These are phyloP conservation scores for Xenopus borealis DNA, from an alignment of 2,113 vertebrate genomes.

Conservation along the genomic window DNA sequence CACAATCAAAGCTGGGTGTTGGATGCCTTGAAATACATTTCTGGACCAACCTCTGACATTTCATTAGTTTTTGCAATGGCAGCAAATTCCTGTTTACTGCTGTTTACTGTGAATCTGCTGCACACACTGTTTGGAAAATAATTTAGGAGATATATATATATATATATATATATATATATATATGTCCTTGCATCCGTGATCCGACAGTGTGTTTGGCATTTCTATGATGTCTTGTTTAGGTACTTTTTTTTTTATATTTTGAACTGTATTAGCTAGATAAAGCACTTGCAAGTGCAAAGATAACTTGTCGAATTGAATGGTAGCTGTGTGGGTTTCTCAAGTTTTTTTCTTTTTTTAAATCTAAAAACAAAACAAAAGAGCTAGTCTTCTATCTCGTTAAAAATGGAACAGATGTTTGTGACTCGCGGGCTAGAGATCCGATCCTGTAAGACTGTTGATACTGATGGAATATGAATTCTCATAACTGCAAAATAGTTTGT, in stretches of 20 bases:
- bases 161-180: not conserved
- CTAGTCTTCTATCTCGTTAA: not conserved
- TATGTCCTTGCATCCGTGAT: not conserved
- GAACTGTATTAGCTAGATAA: slow-evolving; percentile 19
- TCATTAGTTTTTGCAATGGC: slow-evolving; percentile 40
- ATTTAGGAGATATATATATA: slow-evolving; percentile 51
- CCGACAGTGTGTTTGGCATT: slow-evolving; percentile 33
- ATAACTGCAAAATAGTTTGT: slow-evolving; percentile 2
- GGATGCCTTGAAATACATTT: slow-evolving; percentile 53
- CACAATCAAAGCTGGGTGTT: slow-evolving; percentile 28
- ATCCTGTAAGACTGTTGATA: not conserved
- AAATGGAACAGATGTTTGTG: not conserved
- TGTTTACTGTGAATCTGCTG: slow-evolving; percentile 41
- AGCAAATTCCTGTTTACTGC: slow-evolving; percentile 35
- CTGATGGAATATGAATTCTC: not conserved
- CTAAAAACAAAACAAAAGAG: not conserved
- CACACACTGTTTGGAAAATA: slow-evolving; percentile 11
- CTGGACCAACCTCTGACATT: slow-evolving; percentile 59
- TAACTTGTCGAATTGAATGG: slow-evolving; percentile 35
- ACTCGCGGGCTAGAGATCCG: not conserved
- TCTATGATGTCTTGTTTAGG: slow-evolving; percentile 42
- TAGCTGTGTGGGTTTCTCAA: not conserved
- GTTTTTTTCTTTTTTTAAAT: not conserved
- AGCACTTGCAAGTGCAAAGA: slow-evolving; percentile 23
- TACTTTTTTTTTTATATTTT: slow-evolving; percentile 46